Evolutionary conservation across 2,113 vertebrate genomes (phyloP).

Genomic region (Taurulus bubalis): DNA sequence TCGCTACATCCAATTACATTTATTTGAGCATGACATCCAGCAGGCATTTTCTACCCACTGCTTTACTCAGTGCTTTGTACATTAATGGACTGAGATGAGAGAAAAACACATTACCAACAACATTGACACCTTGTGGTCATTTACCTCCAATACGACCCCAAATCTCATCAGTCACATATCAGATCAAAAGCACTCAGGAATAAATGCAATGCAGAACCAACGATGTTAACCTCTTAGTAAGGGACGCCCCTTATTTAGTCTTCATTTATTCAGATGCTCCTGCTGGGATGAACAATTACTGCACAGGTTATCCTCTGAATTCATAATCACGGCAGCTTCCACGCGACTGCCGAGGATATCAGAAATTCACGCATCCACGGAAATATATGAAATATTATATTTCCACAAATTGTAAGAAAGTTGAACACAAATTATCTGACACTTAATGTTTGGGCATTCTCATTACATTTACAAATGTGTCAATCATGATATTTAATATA

Average conservation of each 20-base stretch:
- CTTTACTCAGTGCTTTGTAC: conserved; percentile 11
- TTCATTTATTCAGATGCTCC: conserved; percentile 55
- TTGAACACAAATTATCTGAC: not conserved
- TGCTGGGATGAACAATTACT: conserved; percentile 46
- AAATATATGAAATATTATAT: not conserved
- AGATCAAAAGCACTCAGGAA: conserved; percentile 15
- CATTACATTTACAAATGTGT: not conserved
- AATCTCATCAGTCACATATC: conserved; percentile 46
- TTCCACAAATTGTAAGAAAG: not conserved
- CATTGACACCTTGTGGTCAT: conserved; percentile 77
- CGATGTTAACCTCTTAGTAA: conserved; percentile 24
- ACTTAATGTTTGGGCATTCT: not conserved
- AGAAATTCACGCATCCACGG: conserved; percentile 10
- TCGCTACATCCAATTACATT: conserved; percentile 60
- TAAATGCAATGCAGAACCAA: conserved; percentile 27
- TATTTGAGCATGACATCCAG: conserved; percentile 59
- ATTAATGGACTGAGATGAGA: conserved; percentile 43
- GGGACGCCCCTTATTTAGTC: conserved; percentile 29
- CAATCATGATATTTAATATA: not conserved
- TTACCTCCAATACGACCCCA: conserved; percentile 32
- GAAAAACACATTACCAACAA: conserved; percentile 39
- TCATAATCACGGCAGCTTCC: conserved; percentile 28
- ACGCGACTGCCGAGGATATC: not conserved
- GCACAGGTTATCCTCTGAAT: conserved; percentile 50
- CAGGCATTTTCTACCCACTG: conserved; percentile 44